phyloP scores from a whole-genome alignment of 1,140 invertebrate genomes.

The Drosophila rufa region DNA sequence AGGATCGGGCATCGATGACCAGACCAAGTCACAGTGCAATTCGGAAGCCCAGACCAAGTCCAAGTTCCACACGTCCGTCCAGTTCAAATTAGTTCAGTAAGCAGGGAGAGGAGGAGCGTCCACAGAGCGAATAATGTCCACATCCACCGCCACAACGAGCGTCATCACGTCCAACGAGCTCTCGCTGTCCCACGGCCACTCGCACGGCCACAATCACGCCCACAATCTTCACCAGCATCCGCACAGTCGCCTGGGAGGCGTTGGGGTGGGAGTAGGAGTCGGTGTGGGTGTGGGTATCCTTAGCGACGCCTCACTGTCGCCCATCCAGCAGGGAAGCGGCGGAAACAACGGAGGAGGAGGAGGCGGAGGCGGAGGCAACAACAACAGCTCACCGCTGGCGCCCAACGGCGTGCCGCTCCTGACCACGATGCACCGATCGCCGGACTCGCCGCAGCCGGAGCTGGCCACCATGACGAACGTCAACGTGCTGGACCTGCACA shows the following conservation, averaged over 20 bases:
- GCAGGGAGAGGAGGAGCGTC: not conserved
- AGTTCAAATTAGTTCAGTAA: constrained; percentile 64
- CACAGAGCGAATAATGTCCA: constrained; percentile 67
- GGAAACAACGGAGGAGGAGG: constrained; percentile 58
- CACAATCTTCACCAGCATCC: constrained; percentile 52
- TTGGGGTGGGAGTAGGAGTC: constrained; percentile 51
- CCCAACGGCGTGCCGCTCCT: constrained; percentile 77
- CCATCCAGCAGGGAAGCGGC: constrained; percentile 68
- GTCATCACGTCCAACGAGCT: constrained; percentile 83
- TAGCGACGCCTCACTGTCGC: constrained; percentile 73
- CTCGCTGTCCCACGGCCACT: constrained; percentile 59
- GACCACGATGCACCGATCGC: constrained; percentile 85
- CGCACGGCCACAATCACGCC: constrained; percentile 51
- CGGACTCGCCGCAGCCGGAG: constrained; percentile 89
- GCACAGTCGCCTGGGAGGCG: constrained; percentile 54
- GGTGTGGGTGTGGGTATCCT: constrained; percentile 61
- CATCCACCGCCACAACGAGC: constrained; percentile 79
- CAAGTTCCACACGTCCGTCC: constrained; percentile 33
- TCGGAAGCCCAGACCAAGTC: constrained; percentile 3
- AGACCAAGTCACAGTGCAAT: constrained; percentile 44
- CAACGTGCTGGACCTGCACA: constrained; percentile 88
- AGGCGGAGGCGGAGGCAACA: constrained; percentile 51
- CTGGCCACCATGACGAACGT: constrained; percentile 92
- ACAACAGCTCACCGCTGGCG: constrained; percentile 63
- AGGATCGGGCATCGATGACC: constrained; percentile 39